Base-by-base conservation (phyloP, 92 coral and sea anemone genomes). In the Pocillopora meandrina region DNA sequence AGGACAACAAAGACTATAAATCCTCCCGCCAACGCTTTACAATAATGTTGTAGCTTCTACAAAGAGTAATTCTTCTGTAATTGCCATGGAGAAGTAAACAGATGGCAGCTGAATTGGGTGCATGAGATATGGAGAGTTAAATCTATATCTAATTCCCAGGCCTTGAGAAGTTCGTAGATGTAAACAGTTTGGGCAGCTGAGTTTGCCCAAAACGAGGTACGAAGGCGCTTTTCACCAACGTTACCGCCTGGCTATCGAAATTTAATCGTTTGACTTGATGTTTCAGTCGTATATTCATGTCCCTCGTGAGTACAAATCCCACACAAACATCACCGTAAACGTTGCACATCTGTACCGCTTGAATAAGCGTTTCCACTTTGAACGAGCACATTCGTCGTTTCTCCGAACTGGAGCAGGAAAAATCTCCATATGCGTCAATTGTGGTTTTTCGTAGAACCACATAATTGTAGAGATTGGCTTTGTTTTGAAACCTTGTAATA, bases 361-460 rank as follows among this genome's bases (percentile, higher is more conserved):
- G 81, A 5, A 77, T 36, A 57, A 84, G 67, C 11, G 73, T 75
- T 23, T 68, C 15, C 58, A 84, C 76, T 21, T 84, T 65, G n/a
- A 56, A 70, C 64, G 76, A 20, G 15, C 88, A 84, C 75, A 59
- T 72, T 26, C 70, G 57, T 34, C 34, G 76, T 47, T 71, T 76
- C 52, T 31, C 5, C 3, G 88, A 76, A 17, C 69, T 65, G 33
- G 81, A 61, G 55, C 88, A 84, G 49, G 88, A 76, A 10, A 84
- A 84, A 55, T 84, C 88, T 49, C 83, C 76, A 23, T 76, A 65
- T 13, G 23, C 52, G 0, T 56, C 64, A 56, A 76, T 67, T 34
- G 88, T 62, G 68, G 88, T 84, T 76, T 76, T 84, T 1, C 88
- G 75, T 17, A 84, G 59, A 18, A 84, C 77, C 60, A 84, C 56